phyloP scores from a whole-genome alignment of 2,113 vertebrate species.

The Cheirogaleus medius region DNA sequence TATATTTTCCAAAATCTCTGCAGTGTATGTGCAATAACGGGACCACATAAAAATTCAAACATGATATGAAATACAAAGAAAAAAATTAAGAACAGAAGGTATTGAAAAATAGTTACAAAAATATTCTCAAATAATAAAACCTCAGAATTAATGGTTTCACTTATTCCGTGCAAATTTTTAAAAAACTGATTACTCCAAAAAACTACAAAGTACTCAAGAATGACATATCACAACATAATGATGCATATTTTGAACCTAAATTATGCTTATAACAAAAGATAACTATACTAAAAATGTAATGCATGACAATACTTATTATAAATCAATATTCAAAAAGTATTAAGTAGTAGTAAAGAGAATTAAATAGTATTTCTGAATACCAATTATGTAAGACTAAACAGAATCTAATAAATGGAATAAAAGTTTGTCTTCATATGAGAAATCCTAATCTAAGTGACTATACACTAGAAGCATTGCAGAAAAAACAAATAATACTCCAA shows the following conservation, averaged over 20 bases:
- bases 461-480: background rate
- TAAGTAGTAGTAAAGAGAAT: background rate
- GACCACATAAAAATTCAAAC: background rate
- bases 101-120: background rate
- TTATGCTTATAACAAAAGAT: background rate
- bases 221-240: background rate
- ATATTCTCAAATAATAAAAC: background rate
- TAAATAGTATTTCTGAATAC: background rate
- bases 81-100: background rate
- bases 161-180: background rate
- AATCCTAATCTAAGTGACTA: background rate
- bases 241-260: background rate
- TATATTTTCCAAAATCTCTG: background rate
- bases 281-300: background rate
- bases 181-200: background rate
- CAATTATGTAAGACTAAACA: background rate
- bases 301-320: background rate
- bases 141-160: background rate
- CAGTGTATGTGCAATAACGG: background rate
- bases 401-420: background rate
- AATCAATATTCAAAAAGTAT: background rate
- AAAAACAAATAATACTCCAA: background rate
- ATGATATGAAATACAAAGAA: background rate
- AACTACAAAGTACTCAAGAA: background rate
- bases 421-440: background rate